Evolutionary conservation across 2,888 invertebrate species (phyloP), one percentile per base, ranked within the genome.

Genomic region (Minunthozetes semirufus): DNA sequence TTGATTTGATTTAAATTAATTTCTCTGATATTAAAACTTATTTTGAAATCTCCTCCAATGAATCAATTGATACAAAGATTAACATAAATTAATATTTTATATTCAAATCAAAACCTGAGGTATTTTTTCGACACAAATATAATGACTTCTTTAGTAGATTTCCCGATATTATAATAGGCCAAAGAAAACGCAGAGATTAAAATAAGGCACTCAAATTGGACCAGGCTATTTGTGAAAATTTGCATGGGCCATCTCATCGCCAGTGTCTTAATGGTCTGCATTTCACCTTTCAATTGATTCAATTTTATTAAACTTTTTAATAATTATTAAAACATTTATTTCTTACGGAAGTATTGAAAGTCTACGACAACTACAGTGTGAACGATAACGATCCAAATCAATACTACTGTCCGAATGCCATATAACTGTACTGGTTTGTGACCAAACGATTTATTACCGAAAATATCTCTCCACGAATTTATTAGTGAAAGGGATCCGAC

Each of bases 311-410:
- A 73, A 46, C 13, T 17, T 66, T 17, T 22, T 27, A 74, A 50
- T 19, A 68, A 29, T 22, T 6, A 59, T 56, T 66, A 61, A 11
- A 29, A n/a, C 61, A 72, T 1, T 27, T n/a, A 63, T 56, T 46
- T 73, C 59, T 72, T 48, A 73, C 77, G 77, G 27, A 77, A 76
- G 59, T 66, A 77, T 68, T 77, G 77, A 38, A 73, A 77, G 42
- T 77, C 73, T 48, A 77, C 68, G 27, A 72, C 68, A 13, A 74
- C 72, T 19, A 59, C 53, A 13, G 73, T 76, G 29, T 77, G 77
- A 13, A 77, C 77, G 15, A 74, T 29, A 11, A 76, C 72, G n/a
- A 77, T 76, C 76, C 76, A 77, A 22, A 76, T 29, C 33, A 77
- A 22, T 11, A 77, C 42, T 1, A 76, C 33, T 6, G 59, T 50